Evolutionary conservation across 2,888 invertebrate species (phyloP), one percentile per base, ranked within the genome.

Genomic region (Branchinecta sandiegonensis): DNA sequence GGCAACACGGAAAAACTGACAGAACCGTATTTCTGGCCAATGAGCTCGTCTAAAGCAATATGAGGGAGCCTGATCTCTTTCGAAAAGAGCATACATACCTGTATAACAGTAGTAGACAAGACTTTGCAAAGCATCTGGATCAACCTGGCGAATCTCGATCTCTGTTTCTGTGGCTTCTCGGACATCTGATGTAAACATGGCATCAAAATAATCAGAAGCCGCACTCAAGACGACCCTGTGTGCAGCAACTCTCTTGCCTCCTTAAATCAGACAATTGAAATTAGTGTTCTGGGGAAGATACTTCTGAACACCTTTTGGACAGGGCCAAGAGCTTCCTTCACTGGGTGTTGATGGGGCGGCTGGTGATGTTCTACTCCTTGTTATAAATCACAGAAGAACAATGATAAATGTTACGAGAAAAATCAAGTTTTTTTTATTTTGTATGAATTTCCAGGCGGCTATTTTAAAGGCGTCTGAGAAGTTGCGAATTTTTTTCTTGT

Each of bases 141-240:
- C 89, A 64, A 95, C 87, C 75, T 88, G 86, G 72, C 88, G 87
- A 73, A 95, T 80, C 70, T 87, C 88, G 50, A 95, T 86, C 80
- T 93, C 92, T 71, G 85, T 83, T 77, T 90, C 86, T 71, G 84
- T 85, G 8, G 91, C 85, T 80, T 95, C 94, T 72, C 87, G 82
- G 71, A 95, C 80, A 69, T 89, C 87, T 69, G 88, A 89, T 46
- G 91, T 94, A 77, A 95, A 95, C 94, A 95, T 95, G 65, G 92
- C 93, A 65, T 90, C 87, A 81, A 95, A 95, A 78, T 95, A 95
- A 78, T 93, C 92, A 74, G 93, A 93, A 70, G 90, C 90, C 65
- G 94, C 91, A 74, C 91, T 89, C 72, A 95, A 82, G 68, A 95
- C 90, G 72, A 95, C 81, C 75, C 92, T 87, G 80, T 92, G 91